A percentile compares a stretch with the other conserved stretches of the same genome.
Evolutionary conservation across 1,140 invertebrate genomes (phyloP).

Genomic region (Cotesia typhae): DNA sequence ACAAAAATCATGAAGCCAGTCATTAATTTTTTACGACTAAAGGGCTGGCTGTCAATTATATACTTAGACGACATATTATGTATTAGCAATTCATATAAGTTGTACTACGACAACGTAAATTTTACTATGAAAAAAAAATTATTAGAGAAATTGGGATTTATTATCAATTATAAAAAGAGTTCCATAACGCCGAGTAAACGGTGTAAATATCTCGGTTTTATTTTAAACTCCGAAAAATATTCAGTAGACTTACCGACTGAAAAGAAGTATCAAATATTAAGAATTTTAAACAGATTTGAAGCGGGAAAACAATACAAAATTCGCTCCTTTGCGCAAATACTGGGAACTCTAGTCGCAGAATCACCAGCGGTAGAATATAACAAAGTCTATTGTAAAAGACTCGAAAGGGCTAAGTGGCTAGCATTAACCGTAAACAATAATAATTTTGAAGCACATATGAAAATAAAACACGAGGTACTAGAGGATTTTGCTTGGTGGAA

Average conservation of each 20-base stretch:
- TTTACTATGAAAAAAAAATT: neutral
- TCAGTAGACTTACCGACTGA: neutral
- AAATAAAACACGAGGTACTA: too few relatives aligned
- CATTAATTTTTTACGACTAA: neutral
- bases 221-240: neutral
- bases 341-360: neutral
- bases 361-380: neutral
- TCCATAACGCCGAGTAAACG: neutral
- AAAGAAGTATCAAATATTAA: neutral
- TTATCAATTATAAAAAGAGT: neutral
- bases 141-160: neutral
- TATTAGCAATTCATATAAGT: neutral
- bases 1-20: constrained; percentile 14
- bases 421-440: neutral
- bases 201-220: constrained; percentile 1
- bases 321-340: neutral
- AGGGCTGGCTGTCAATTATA: neutral
- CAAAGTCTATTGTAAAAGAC: neutral
- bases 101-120: neutral
- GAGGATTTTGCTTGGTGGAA: too few relatives aligned
- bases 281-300: neutral
- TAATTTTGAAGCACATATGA: too few relatives aligned
- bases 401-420: neutral
- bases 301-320: neutral
- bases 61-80: constrained; percentile 10